A percentile compares a stretch with the other conserved stretches of the same genome.
These are phyloP conservation scores for Dendrolimus punctatus DNA, from an alignment of 1,140 invertebrate genomes.

Conservation along the genomic window DNA sequence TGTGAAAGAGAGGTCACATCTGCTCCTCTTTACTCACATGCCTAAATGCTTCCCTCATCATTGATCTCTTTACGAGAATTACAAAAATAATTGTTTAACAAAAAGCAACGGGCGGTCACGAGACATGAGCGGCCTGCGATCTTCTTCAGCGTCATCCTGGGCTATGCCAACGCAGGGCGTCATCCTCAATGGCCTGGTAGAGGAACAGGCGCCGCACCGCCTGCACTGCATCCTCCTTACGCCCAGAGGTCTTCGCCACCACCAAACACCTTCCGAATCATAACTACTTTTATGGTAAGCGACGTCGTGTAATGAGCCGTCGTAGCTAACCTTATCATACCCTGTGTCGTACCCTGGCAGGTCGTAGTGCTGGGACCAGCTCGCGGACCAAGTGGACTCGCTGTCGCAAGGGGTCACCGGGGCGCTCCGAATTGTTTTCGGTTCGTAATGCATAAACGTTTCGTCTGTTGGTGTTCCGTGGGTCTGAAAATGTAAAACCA, in stretches of 20 bases:
- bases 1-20: too few species aligned
- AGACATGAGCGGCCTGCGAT: conserved; percentile 33
- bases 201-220: conserved; percentile 42
- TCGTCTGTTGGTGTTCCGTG: conserved; percentile 53
- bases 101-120: conserved; percentile 51
- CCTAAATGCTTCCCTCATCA: too few species aligned
- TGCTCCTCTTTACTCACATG: too few species aligned
- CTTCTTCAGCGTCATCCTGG: conserved; percentile 26
- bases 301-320: not conserved
- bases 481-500: conserved; percentile 31
- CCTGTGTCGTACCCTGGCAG: conserved; percentile 10
- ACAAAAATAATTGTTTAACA: conserved; percentile 52
- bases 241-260: conserved; percentile 48
- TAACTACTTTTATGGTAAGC: conserved; percentile 8
- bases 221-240: conserved; percentile 38
- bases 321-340: conserved; percentile 1
- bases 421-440: conserved; percentile 42
- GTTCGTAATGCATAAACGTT: conserved; percentile 29
- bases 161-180: conserved; percentile 34
- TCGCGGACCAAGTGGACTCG: conserved; percentile 44
- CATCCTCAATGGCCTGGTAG: conserved; percentile 45
- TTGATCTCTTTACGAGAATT: conserved; percentile 11
- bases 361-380: conserved; percentile 5
- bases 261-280: conserved; percentile 39
- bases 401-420: conserved; percentile 59